Evolutionary conservation across 2,888 invertebrate species (phyloP).

Genomic region (Biston betularia): DNA sequence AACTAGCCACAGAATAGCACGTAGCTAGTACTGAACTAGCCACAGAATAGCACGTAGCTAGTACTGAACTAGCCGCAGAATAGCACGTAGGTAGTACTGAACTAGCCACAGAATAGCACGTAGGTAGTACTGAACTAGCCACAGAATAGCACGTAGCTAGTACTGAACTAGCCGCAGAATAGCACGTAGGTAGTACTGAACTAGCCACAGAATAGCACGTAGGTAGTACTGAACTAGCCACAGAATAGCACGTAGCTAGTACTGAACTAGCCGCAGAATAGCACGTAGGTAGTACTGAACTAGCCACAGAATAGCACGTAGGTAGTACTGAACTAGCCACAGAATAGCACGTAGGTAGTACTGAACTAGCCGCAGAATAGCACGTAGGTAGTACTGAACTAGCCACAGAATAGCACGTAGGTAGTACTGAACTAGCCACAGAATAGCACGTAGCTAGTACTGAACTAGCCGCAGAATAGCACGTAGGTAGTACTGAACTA

Average conservation of each 20-base stretch:
- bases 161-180: too few species aligned
- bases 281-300: neutral
- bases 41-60: constrained; percentile 1
- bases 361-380: neutral
- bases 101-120: too few species aligned
- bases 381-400: too few species aligned
- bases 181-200: neutral
- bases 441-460: too few species aligned
- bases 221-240: neutral
- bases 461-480: too few species aligned
- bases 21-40: too few species aligned
- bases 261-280: too few species aligned
- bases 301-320: constrained; percentile 1
- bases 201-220: neutral
- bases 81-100: too few species aligned
- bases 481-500: neutral
- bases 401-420: neutral
- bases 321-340: too few species aligned
- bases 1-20: neutral
- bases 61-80: neutral
- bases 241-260: too few species aligned
- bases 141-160: too few species aligned
- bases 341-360: constrained; percentile 2
- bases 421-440: neutral
- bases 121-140: neutral